Conservation (phyloP, 2,888 invertebrate genomes). For the Limulus polyphemus region DNA sequence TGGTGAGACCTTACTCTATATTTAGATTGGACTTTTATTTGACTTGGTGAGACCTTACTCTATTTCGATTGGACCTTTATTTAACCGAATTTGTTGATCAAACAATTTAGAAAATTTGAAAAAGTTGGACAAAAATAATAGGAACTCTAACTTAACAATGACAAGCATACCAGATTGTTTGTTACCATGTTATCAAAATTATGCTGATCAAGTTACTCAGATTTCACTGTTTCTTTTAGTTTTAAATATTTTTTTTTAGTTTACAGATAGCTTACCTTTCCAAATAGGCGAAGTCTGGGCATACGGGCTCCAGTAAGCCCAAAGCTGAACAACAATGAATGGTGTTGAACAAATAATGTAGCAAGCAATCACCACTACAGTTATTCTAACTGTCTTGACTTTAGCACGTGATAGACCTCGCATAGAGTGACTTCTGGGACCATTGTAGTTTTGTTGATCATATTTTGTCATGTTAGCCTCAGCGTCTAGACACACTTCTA, state of each 20-base stretch:
- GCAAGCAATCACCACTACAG: conserved; percentile 43
- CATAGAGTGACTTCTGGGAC: conserved; percentile 36
- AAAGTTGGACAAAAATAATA: too few species aligned
- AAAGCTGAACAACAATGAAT: conserved; percentile 52
- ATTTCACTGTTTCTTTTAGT: too few species aligned
- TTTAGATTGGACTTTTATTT: too few species aligned
- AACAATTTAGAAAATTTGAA: too few species aligned
- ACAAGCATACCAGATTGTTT: too few species aligned
- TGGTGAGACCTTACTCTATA: too few species aligned
- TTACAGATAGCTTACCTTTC: conserved; percentile 9
- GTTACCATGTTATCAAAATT: too few species aligned
- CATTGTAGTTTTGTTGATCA: conserved; percentile 12
- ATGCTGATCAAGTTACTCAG: too few species aligned
- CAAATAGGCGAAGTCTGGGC: conserved; percentile 14
- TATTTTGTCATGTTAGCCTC: conserved; percentile 3
- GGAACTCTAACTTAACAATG: too few species aligned
- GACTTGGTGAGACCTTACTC: too few species aligned
- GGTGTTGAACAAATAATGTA: conserved; percentile 57
- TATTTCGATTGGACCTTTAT: too few species aligned
- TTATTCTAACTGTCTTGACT: conserved; percentile 42
- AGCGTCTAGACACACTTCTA: conserved; percentile 1
- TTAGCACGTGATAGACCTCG: conserved; percentile 41
- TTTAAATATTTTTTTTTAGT: neutral
- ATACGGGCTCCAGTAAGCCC: conserved; percentile 43
- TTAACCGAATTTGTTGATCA: too few species aligned